Evolutionary conservation across 2,888 invertebrate species (phyloP).

Genomic region (Pachymerium ferrugineum): DNA sequence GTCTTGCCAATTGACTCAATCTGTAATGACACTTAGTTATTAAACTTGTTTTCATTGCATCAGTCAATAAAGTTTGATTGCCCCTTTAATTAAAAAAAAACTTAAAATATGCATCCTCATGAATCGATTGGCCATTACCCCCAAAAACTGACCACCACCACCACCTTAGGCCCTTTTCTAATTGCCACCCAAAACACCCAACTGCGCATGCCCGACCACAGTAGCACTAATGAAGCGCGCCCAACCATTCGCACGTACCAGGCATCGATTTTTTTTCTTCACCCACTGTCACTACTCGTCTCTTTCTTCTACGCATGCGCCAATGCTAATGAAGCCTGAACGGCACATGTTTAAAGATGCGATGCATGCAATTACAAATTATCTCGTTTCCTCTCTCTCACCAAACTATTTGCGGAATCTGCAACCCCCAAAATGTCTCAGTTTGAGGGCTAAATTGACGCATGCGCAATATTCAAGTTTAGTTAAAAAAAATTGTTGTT

Average conservation of each 20-base stretch:
- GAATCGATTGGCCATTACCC: too few species aligned
- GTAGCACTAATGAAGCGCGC: neutral
- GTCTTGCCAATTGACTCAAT: too few species aligned
- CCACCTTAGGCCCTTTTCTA: neutral
- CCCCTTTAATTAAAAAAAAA: too few species aligned
- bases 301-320: neutral
- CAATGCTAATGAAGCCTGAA: neutral
- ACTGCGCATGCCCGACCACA: neutral
- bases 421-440: neutral
- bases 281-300: neutral
- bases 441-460: neutral
- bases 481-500: too few species aligned
- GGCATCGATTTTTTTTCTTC: slow-evolving; percentile 3
- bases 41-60: too few species aligned
- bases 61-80: too few species aligned
- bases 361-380: slow-evolving; percentile 8
- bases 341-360: neutral
- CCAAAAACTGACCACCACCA: too few species aligned
- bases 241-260: neutral
- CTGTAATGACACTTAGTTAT: too few species aligned
- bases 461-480: too few species aligned
- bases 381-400: neutral
- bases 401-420: neutral
- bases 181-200: neutral
- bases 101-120: too few species aligned